Conservation (phyloP, 2,888 invertebrate species). For the Lamellibrachia columna region DNA sequence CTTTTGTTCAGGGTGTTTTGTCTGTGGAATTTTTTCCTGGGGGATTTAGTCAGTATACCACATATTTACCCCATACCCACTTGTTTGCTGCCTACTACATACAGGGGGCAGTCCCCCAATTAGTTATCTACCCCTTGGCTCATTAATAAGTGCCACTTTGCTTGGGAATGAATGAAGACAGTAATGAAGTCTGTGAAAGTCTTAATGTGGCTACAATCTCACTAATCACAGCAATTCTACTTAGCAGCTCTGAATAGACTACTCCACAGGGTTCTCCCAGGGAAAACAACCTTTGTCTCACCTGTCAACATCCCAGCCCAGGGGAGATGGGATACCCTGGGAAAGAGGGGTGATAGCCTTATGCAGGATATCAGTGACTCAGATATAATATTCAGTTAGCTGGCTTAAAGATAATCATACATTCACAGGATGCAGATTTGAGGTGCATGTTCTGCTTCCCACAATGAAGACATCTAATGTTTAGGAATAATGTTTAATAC, state of each 20-base stretch:
- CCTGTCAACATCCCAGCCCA: not conserved
- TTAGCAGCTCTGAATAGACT: not conserved
- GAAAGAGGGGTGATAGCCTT: not conserved
- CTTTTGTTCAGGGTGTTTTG: not conserved
- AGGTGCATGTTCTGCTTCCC: too few species aligned
- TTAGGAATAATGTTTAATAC: too few species aligned
- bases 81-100: not conserved
- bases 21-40: too few species aligned
- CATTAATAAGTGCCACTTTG: not conserved
- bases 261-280: not conserved
- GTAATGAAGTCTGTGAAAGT: not conserved
- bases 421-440: too few species aligned
- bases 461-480: too few species aligned
- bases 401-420: too few species aligned
- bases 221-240: not conserved
- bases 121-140: not conserved
- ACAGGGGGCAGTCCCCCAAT: not conserved
- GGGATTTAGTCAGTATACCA: not conserved
- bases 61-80: not conserved
- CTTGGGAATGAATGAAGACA: not conserved
- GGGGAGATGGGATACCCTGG: not conserved
- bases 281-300: not conserved
- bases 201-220: not conserved
- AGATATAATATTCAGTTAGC: not conserved
- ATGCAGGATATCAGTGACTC: not conserved